Evolutionary conservation across 2,888 invertebrate genomes (phyloP), one percentile per base, ranked within the genome.

Genomic region (Dryobotodes eremita): DNA sequence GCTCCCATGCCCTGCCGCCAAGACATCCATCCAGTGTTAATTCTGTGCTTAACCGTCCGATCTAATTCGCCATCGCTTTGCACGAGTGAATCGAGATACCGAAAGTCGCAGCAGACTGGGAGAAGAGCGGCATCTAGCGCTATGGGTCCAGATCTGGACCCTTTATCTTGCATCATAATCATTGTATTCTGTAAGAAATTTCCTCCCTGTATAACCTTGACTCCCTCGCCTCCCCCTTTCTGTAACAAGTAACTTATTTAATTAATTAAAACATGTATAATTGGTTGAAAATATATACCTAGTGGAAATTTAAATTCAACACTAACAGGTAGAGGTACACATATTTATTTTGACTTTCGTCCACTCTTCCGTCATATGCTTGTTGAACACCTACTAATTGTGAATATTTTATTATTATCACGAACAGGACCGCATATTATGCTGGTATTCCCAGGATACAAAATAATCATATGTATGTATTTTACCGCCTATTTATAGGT

Each of bases 401-500:
- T 53, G 74, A 53, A 55, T 74, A 53, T 53, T 74, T 48, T 73
- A 74, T 74, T 26, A 53, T 31, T 74, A 17, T 23, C 53, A 55
- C 53, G 42, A 55, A 55, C 26, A 10, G 1, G 15, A 17, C 7
- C 23, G 73, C 20, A 50, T 26, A 48, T 10, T 26, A 26, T 42
- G 3, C 53, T 55, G 74, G 53, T 74, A 55, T 55, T 74, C 26
- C 74, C 74, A 74, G 48, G 42, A 42, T 42, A 53, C 23, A 73
- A 73, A 26, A 55, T 26, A 1, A 23, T 42, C 26, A 74, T 73
- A 50, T 7, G 7, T 26, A 74, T 31, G 7, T 23, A 74, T 74
- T 55, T 55, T 42, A 53, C 42, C 17, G 42, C 11, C 4, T 23
- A 42, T 53, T 53, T 17, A 42, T 73, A 0, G 4, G 1, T 53